Evolutionary conservation across 2,113 vertebrate genomes (phyloP).

Genomic region (Sorex fumeus): DNA sequence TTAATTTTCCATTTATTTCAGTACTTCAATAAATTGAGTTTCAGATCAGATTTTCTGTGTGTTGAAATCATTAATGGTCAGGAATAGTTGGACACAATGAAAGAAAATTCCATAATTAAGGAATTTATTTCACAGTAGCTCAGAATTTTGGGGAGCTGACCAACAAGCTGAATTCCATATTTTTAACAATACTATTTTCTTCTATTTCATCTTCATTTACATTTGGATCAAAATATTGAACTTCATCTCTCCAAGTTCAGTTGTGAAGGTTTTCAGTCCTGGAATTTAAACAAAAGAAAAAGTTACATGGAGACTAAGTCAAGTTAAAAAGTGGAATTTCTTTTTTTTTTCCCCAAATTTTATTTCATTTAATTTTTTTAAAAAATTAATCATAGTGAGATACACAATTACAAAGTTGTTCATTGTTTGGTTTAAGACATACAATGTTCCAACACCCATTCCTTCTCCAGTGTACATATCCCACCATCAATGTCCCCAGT

Average conservation of each 20-base stretch:
- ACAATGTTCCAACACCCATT: no score
- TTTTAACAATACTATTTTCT: slow-evolving; percentile 55
- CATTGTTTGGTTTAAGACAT: no score
- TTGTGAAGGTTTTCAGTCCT: slow-evolving; percentile 55
- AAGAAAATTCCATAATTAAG: slow-evolving; percentile 53
- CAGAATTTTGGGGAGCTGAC: slow-evolving; percentile 12
- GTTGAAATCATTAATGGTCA: slow-evolving; percentile 6
- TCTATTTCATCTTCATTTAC: slow-evolving; percentile 53
- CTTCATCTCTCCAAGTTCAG: slow-evolving; percentile 52
- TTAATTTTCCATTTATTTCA: slow-evolving; percentile 44
- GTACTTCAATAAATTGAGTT: slow-evolving; percentile 27
- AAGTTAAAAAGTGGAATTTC: no score
- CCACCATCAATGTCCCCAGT: no score
- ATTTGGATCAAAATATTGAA: background rate
- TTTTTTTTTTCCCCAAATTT: no score
- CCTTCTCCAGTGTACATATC: no score
- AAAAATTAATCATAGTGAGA: no score
- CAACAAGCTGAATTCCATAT: background rate
- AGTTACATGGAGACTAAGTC: background rate
- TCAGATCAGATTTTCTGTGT: slow-evolving; percentile 22
- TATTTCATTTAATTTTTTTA: no score
- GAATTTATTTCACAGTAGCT: background rate
- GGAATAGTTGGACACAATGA: slow-evolving; percentile 27
- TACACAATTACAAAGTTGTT: no score
- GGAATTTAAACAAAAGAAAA: background rate